A percentile compares a stretch with the other conserved stretches of the same genome.
Evolutionary conservation across 1,140 invertebrate genomes (phyloP).

Genomic region (Latrodectus geometricus): DNA sequence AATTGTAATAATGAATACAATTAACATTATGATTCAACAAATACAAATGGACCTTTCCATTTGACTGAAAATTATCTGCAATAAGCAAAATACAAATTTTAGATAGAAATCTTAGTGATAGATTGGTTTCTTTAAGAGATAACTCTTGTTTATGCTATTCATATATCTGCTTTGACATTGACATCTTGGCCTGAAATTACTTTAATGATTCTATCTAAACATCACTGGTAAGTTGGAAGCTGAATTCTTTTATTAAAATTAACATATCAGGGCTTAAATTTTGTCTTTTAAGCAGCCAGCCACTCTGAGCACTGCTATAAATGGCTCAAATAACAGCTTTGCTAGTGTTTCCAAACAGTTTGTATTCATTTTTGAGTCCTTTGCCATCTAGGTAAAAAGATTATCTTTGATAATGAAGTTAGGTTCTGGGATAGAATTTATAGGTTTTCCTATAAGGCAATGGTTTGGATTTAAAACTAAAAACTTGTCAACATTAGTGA

Average conservation of each 20-base stretch:
- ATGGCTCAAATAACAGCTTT: background rate
- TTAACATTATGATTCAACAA: too few relatives aligned
- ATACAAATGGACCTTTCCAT: background rate
- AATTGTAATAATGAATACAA: too few relatives aligned
- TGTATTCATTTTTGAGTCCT: too few relatives aligned
- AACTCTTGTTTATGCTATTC: background rate
- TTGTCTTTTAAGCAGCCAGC: background rate
- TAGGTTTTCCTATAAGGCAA: conserved; percentile 53
- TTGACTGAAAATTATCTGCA: conserved; percentile 2
- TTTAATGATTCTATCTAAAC: background rate
- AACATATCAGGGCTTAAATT: background rate
- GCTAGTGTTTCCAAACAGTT: conserved; percentile 31
- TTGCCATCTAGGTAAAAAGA: too few relatives aligned
- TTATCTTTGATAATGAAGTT: too few relatives aligned
- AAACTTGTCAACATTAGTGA: conserved; percentile 66
- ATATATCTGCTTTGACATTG: background rate
- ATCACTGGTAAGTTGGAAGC: conserved; percentile 3
- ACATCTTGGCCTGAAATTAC: background rate
- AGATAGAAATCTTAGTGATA: background rate
- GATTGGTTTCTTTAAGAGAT: too few relatives aligned
- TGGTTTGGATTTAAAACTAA: conserved; percentile 66
- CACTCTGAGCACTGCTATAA: background rate
- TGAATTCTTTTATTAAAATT: background rate
- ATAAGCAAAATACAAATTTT: conserved; percentile 12
- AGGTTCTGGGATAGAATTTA: too few relatives aligned